Evolutionary conservation across 2,888 invertebrate species (phyloP).

Genomic region (Deilephila porcellus): DNA sequence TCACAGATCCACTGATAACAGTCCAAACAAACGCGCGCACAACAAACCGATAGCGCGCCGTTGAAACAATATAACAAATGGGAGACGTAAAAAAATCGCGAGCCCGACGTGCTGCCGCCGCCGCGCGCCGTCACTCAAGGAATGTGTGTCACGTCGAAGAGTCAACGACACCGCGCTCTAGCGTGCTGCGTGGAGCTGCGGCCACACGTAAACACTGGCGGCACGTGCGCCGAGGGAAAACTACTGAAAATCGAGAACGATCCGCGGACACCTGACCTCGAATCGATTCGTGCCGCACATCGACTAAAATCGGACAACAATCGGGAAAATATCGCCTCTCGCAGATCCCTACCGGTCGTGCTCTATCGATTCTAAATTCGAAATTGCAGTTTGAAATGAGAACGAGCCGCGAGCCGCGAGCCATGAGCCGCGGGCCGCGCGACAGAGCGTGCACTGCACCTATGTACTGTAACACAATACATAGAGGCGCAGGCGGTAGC

Average conservation of each 20-base stretch:
- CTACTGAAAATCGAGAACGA: conserved; percentile 55
- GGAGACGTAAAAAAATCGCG: conserved; percentile 60
- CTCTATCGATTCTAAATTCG: conserved; percentile 55
- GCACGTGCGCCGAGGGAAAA: conserved; percentile 69
- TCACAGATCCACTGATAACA: conserved; percentile 59
- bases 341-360: conserved; percentile 22
- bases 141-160: conserved; percentile 83
- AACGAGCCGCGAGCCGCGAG: conserved; percentile 51
- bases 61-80: conserved; percentile 60
- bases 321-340: conserved; percentile 36
- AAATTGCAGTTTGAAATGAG: conserved; percentile 58
- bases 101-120: conserved; percentile 66
- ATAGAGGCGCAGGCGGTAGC: conserved; percentile 51
- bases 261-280: conserved; percentile 47
- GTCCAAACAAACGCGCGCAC: conserved; percentile 46
- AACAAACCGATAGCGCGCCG: conserved; percentile 54
- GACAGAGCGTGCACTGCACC: conserved; percentile 69
- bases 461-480: conserved; percentile 75
- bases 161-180: conserved; percentile 75
- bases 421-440: conserved; percentile 45
- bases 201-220: conserved; percentile 69
- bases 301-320: conserved; percentile 45
- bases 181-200: conserved; percentile 28
- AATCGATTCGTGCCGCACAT: conserved; percentile 57
- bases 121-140: conserved; percentile 67